Percentiles rank a stretch among this genome's conserved stretches.
These are phyloP conservation scores for Lordiphosa andalusiaca DNA, from an alignment of 2,888 invertebrate genomes.

Conservation along the genomic window DNA sequence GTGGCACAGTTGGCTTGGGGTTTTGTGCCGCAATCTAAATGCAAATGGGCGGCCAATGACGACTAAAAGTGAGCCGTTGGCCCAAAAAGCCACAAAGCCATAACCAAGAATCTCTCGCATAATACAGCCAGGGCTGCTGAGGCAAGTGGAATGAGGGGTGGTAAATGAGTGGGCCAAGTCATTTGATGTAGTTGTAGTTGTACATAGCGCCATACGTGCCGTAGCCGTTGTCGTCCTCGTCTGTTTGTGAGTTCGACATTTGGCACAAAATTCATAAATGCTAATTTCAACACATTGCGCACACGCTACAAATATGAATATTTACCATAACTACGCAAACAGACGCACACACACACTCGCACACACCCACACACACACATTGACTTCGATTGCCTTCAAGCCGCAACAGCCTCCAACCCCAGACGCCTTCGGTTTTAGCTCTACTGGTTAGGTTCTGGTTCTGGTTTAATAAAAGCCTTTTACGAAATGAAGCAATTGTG, in stretches of 20 bases:
- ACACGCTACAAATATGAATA: conserved; percentile 74
- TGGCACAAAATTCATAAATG: conserved; percentile 78
- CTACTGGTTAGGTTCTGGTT: conserved; percentile 32
- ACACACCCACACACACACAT: conserved; percentile 42
- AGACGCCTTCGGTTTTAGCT: conserved; percentile 47
- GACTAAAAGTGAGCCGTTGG: conserved; percentile 42
- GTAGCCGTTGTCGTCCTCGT: conserved; percentile 28
- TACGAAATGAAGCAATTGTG: conserved; percentile 70
- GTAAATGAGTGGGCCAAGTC: conserved; percentile 45
- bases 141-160: conserved; percentile 7
- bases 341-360: conserved; percentile 38
- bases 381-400: conserved; percentile 40
- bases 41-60: conserved; percentile 58
- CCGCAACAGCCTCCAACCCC: conserved; percentile 30
- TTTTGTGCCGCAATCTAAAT: conserved; percentile 62
- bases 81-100: conserved; percentile 62
- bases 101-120: conserved; percentile 67
- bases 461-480: conserved; percentile 72
- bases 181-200: conserved; percentile 39
- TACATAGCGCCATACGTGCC: conserved; percentile 28
- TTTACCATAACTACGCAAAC: conserved; percentile 69
- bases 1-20: conserved; percentile 6
- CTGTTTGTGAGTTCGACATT: conserved; percentile 62
- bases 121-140: conserved; percentile 35
- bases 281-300: conserved; percentile 77